Evolutionary conservation across 2,888 invertebrate genomes (phyloP).

Genomic region (Charanyca ferruginea): DNA sequence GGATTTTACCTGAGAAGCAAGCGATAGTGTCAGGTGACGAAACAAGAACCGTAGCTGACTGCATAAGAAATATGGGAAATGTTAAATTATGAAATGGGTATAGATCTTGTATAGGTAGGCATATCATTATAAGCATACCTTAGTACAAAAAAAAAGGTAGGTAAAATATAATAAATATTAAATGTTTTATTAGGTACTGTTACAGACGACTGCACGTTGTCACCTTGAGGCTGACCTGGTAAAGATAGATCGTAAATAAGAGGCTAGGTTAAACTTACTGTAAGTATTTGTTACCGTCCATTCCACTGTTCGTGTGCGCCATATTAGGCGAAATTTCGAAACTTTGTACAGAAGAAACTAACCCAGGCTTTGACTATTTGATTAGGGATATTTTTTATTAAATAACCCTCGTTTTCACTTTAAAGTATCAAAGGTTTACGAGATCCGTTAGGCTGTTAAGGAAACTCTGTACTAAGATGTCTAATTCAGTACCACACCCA

Average conservation of each 20-base stretch:
- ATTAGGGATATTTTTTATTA: too few relatives aligned
- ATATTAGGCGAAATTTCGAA: too few relatives aligned
- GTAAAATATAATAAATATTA: not conserved
- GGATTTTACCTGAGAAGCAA: constrained; percentile 44
- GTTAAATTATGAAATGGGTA: not conserved
- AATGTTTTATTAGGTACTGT: not conserved
- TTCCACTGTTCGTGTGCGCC: too few relatives aligned
- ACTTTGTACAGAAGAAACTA: too few relatives aligned
- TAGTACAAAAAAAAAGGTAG: not conserved
- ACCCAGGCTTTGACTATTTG: too few relatives aligned
- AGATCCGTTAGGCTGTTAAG: too few relatives aligned
- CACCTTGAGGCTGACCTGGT: not conserved
- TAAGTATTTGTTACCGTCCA: not conserved
- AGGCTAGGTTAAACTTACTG: not conserved
- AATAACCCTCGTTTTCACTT: too few relatives aligned
- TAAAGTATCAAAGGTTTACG: too few relatives aligned
- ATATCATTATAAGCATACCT: too few relatives aligned
- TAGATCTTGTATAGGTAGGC: not conserved
- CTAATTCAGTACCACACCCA: too few relatives aligned
- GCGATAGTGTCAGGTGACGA: constrained; percentile 28
- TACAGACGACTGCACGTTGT: not conserved
- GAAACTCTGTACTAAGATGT: too few relatives aligned
- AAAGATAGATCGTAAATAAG: not conserved
- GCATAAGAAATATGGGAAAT: constrained; percentile 13
- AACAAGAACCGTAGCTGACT: not conserved